Base-by-base conservation (phyloP, 92 coral and sea anemone genomes). In the Paragorgia papillata region DNA sequence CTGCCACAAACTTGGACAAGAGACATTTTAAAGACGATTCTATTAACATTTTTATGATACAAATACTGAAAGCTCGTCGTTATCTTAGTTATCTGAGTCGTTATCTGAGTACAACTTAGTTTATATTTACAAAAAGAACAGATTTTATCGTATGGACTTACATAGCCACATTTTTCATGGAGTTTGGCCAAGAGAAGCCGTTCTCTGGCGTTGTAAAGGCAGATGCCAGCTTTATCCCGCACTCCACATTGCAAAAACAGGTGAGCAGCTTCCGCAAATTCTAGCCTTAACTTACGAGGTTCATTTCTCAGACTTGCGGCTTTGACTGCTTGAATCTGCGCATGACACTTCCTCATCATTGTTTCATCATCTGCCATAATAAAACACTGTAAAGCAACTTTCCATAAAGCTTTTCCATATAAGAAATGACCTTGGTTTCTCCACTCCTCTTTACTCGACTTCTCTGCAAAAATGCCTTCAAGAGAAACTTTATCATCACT, bases 381-480 rank as follows among this genome's bases (percentile, higher is more conserved):
- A 66, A 89, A 92, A 68, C 97, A 92, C 73, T 89, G 86, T 25
- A 76, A 84, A 7, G 97, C 97, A 62, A 85, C 74, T 59, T 83
- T 93, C 97, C 97, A 92, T 21, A 92, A 66, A 48, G 80, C 84
- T 57, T 86, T 91, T 73, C 80, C 83, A 80, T 91, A 91, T 34
- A 91, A 91, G 73, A 76, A 88, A 43, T 58, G 83, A 1, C 97
- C 97, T 64, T 86, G 95, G 22, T 85, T 75, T 22, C 79, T 71
- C 97, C 97, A 92, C 63, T 89, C 97, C 2, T 80, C 85, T 28
- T 75, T 75, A 14, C 88, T 61, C 1, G 97, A 92, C 76, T 84
- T 84, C 82, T 89, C 92, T 30, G 88, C 96, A 75, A 92, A 92
- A 96, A 89, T 92, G 39, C 88, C 88, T 80, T 92, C 62, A 79